Base-by-base conservation (phyloP, 1,140 invertebrate genomes). In the Contarinia nasturtii region DNA sequence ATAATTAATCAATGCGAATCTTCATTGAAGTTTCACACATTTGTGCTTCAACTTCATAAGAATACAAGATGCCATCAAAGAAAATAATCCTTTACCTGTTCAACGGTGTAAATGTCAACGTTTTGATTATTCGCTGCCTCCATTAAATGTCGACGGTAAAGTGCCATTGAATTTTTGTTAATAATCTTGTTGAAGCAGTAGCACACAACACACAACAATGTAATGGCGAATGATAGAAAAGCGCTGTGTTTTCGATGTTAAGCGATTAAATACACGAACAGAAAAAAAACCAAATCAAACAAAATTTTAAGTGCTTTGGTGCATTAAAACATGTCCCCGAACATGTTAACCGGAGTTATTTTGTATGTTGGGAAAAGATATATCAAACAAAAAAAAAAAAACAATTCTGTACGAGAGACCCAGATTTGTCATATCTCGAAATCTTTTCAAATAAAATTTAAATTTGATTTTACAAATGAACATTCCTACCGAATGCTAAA, bases 111-210 rank as follows among this genome's bases (percentile, higher is more conserved):
- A 38, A 76, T 71, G 60, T 76, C 73, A 58, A 76, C 71, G 38
- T 74, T 73, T 50, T 73, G 65, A 54, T 73, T 73, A 19, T 57
- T 72, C 73, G 72, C 45, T 68, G 66, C 45, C 72, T 67, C 48
- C 71, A 66, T 53, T 74, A 70, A 44, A 68, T 67, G 15, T 69
- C 68, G 46, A 70, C 64, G 27, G 10, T 27, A 27, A 27, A 27
- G 27, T 27, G 27, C 27, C 27, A 27, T 27, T 27, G 27, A 27
- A 27, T 27, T 27, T 56, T 76, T 76, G 51, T 71, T 67, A 50
- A 72, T 70, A 53, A 71, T 75, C 57, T 72, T 71, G 61, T 77
- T 73, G 52, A 74, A 77, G 61, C 75, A 78, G 58, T 77, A 77
- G 54, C 75, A 77, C 50, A 77, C 65, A 17, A 77, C 61, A 54